phyloP scores from a whole-genome alignment of 2,113 vertebrate genomes.

The Pelecanus crispus region DNA sequence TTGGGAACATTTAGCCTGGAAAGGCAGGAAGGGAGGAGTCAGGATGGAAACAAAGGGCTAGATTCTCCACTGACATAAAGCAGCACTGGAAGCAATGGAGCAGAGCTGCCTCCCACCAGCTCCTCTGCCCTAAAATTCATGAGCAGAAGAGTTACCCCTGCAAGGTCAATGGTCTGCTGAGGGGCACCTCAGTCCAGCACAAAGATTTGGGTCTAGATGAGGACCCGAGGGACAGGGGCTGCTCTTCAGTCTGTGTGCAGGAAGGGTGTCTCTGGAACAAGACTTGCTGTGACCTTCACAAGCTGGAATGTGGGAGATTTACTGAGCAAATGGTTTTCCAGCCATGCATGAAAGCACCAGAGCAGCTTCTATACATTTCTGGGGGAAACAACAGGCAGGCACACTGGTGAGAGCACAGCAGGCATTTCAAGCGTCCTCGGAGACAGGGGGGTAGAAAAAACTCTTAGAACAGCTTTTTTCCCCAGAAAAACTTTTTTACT shows the following conservation, averaged over 20 bases:
- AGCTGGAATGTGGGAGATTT: background rate
- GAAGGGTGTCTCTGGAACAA: background rate
- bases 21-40: slow-evolving; percentile 11
- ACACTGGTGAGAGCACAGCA: background rate
- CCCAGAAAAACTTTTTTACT: background rate
- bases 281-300: background rate
- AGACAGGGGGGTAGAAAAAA: background rate
- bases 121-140: background rate
- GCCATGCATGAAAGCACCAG: background rate
- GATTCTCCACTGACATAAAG: background rate
- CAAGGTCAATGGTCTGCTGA: background rate
- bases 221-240: background rate
- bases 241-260: accelerated
- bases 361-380: background rate
- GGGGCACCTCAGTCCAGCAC: accelerated
- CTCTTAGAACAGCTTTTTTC: background rate
- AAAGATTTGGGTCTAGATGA: background rate
- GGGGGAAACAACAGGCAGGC: background rate
- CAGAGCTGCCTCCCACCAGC: accelerated
- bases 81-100: background rate
- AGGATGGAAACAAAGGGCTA: background rate
- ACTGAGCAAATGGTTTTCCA: background rate
- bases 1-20: background rate
- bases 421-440: background rate
- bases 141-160: background rate